Base-by-base conservation (phyloP, 2,797 vertebrate genomes). In the Sebastes oblongus region DNA sequence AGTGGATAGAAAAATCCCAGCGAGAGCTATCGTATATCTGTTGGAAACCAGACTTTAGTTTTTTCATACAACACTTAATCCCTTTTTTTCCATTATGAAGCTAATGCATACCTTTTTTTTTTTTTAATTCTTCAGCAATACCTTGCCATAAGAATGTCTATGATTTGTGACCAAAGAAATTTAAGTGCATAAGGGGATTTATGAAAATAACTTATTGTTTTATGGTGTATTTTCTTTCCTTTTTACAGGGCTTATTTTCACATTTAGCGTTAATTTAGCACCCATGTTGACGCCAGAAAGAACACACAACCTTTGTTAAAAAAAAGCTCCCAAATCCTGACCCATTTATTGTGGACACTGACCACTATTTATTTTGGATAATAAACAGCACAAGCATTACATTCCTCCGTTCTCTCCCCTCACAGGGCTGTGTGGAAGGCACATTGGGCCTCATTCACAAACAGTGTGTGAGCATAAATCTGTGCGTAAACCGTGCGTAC, bases 1-100 rank as follows among this genome's bases (percentile, higher is more conserved):
- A 93, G 84, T 88, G 90, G 88, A 92, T 85, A 84, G 89, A 90
- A 84, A 74, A 83, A 75, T 86, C 81, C 89, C 92, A 80, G 75
- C 1, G 78, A 87, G 87, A 75, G 86, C 69, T 84, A 92, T 93
- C 77, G 8, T 62, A 86, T 93, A 81, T 91, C 89, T 82, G 78
- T 60, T 86, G 81, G 86, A 91, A 86, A 89, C 56, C 81, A 90
- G 75, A 81, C 56, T 70, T 52, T 66, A 36, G 34, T 66, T 75
- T 85, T 46, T 88, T 88, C 84, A 89, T 72, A 67, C 78, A 90
- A 88, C 84, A 85, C 81, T 77, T 89, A 82, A 92, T 91, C 81
- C 84, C 84, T 32, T 89, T 85, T 84, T 86, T 91, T 87, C 81
- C 87, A 91, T 91, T 80, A 80, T 78, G 66, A 77, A 72, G 30